Evolutionary conservation across 30 jellyfish, hydroid and myxozoan genomes (phyloP).

Genomic region (Hydractinia symbiolongicarpus): DNA sequence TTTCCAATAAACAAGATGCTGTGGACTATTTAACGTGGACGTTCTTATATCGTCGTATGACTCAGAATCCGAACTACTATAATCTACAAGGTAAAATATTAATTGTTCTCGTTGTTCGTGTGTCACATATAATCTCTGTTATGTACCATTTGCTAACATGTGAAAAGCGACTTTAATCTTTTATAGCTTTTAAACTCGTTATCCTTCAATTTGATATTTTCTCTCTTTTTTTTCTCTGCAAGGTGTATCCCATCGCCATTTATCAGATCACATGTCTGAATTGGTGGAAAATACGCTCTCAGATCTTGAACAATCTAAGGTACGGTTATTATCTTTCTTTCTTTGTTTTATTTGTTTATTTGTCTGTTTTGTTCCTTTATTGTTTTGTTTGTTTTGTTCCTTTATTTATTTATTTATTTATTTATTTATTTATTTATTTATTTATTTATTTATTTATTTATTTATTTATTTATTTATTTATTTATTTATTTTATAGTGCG

Average conservation of each 20-base stretch:
- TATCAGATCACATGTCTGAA: constrained; percentile 96
- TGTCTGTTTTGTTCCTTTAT: too few species aligned
- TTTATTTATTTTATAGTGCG: constrained; percentile 50
- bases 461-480: not conserved
- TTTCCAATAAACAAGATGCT: constrained; percentile 98
- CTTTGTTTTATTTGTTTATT: too few species aligned
- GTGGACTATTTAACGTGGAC: constrained; percentile 99
- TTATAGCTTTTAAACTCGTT: too few species aligned
- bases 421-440: too few species aligned
- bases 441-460: too few species aligned
- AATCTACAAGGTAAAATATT: constrained; percentile 68
- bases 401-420: too few species aligned
- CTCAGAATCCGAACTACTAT: constrained; percentile 97
- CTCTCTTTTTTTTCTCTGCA: not conserved
- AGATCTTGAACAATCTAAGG: constrained; percentile 97
- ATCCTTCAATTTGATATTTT: too few species aligned
- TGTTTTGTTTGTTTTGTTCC: too few species aligned
- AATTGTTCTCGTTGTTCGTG: not conserved
- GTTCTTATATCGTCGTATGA: constrained; percentile 91
- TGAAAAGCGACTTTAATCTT: too few species aligned
- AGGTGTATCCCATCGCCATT: constrained; percentile 98
- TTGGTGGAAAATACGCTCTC: constrained; percentile 87
- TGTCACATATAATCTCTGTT: not conserved
- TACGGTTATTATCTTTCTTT: not conserved
- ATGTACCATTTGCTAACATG: too few species aligned